These are phyloP conservation scores for Lepas anatifera DNA, from an alignment of 2,888 invertebrate genomes.

Conservation along the genomic window DNA sequence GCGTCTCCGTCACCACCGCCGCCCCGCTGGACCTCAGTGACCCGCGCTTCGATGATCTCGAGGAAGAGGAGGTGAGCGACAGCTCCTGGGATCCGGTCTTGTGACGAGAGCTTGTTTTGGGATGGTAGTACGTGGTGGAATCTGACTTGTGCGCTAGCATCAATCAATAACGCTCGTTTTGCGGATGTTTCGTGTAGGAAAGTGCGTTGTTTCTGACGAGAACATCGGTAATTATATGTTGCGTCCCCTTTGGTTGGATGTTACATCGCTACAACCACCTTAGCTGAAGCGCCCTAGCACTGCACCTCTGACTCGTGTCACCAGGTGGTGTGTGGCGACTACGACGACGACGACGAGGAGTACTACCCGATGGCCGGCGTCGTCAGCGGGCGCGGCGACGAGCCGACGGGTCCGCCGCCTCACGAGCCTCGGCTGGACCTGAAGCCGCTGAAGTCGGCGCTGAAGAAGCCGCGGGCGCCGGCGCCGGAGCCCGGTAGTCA, in stretches of 20 bases:
- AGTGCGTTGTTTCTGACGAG: no score
- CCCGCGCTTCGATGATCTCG: slow-evolving; percentile 11
- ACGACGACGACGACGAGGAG: slow-evolving; percentile 22
- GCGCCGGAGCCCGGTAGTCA: neutral
- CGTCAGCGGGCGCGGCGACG: slow-evolving; percentile 30
- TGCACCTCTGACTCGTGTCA: neutral
- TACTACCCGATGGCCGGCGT: slow-evolving; percentile 15
- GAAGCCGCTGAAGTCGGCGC: slow-evolving; percentile 79
- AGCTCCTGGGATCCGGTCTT: no score
- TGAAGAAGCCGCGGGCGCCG: slow-evolving; percentile 46
- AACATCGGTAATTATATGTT: no score
- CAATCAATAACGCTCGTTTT: no score
- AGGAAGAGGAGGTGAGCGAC: slow-evolving; percentile 13
- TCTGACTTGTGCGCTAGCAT: no score
- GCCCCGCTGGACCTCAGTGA: slow-evolving; percentile 9
- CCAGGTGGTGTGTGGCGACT: slow-evolving; percentile 17
- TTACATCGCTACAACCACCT: no score
- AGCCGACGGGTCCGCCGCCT: slow-evolving; percentile 79
- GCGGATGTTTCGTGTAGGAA: no score
- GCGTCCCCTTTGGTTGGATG: no score
- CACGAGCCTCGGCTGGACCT: slow-evolving; percentile 85
- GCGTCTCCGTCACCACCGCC: neutral
- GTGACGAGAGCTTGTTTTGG: no score
- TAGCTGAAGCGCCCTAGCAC: no score
- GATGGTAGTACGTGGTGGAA: no score